Conservation (phyloP, 2,113 vertebrate species). For the Menidia beryllina region DNA sequence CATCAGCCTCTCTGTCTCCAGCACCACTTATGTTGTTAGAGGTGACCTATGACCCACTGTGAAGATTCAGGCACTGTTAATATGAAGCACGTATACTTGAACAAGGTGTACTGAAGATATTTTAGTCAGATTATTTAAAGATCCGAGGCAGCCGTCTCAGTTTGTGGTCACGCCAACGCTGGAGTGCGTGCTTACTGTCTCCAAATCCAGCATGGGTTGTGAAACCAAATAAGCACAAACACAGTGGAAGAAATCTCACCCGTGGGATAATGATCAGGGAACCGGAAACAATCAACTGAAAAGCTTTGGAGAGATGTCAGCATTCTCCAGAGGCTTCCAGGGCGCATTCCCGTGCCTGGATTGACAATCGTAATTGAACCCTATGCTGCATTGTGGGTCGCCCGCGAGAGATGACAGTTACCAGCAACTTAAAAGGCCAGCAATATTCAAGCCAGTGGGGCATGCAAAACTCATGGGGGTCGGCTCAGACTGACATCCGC, state of each 20-base stretch:
- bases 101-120: conserved; percentile 46
- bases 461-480: conserved; percentile 20
- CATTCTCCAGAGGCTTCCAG: conserved; percentile 23
- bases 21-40: conserved; percentile 22
- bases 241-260: conserved; percentile 49
- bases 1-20: conserved; percentile 34
- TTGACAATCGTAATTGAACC: conserved; percentile 71
- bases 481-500: conserved; percentile 38
- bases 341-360: conserved; percentile 53
- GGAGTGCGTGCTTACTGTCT: conserved; percentile 53
- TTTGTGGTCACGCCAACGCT: conserved; percentile 35
- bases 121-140: conserved; percentile 11
- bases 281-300: conserved; percentile 66
- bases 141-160: conserved; percentile 14
- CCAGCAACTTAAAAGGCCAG: conserved; percentile 38
- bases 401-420: conserved; percentile 25
- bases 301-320: conserved; percentile 38
- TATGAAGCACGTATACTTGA: conserved; percentile 59
- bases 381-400: conserved; percentile 45
- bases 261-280: conserved; percentile 68
- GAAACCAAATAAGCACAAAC: conserved; percentile 73
- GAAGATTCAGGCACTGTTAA: conserved; percentile 44
- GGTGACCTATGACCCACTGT: conserved; percentile 38
- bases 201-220: conserved; percentile 46
- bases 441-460: conserved; percentile 67